These are phyloP conservation scores for Tetranychus piercei DNA, from an alignment of 2,888 invertebrate species.

Conservation along the genomic window DNA sequence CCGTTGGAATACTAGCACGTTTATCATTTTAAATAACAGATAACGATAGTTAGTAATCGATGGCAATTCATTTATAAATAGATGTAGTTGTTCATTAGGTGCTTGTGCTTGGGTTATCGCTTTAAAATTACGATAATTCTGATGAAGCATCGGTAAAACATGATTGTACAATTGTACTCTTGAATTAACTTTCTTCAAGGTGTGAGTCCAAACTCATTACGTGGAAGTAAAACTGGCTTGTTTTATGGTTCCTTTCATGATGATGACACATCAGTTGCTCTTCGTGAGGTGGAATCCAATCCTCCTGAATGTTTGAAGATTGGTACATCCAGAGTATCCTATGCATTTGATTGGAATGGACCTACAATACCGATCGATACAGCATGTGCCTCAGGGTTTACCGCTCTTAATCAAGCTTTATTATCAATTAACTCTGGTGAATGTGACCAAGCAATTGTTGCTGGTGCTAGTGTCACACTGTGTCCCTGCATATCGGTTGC, in stretches of 20 bases:
- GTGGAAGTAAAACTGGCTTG: constrained; percentile 78
- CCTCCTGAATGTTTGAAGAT: constrained; percentile 42
- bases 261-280: constrained; percentile 47
- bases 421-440: constrained; percentile 47
- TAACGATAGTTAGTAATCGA: background rate
- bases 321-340: constrained; percentile 66
- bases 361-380: constrained; percentile 21
- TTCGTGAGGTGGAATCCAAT: constrained; percentile 5
- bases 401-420: constrained; percentile 29
- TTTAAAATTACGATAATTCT: no score
- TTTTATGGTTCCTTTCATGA: constrained; percentile 48
- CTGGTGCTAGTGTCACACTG: constrained; percentile 35
- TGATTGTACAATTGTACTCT: no score
- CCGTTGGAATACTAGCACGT: no score
- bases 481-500: constrained; percentile 37
- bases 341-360: constrained; percentile 74
- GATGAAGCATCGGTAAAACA: no score
- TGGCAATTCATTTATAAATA: background rate
- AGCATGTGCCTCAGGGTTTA: constrained; percentile 20
- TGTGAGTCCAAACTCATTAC: constrained; percentile 58
- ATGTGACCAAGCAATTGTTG: constrained; percentile 39
- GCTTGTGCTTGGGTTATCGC: no score
- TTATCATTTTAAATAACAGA: background rate
- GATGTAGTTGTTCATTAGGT: background rate
- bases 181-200: constrained; percentile 29